Evolutionary conservation across 2,797 vertebrate genomes (phyloP).

Genomic region (Poeciliopsis gracilis): DNA sequence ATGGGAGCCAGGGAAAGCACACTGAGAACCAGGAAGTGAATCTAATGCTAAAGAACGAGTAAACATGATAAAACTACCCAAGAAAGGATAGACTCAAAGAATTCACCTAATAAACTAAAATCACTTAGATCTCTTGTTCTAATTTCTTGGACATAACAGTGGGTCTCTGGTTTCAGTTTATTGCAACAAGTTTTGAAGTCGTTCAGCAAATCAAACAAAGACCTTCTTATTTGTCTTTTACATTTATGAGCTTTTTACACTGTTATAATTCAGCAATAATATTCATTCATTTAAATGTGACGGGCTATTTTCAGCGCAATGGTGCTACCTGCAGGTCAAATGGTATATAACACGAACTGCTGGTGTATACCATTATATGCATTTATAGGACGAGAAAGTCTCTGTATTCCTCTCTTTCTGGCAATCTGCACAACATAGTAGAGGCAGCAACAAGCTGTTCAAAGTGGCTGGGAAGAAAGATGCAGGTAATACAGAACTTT

Average conservation of each 20-base stretch:
- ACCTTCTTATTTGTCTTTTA: background rate
- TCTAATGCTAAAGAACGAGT: too few relatives aligned
- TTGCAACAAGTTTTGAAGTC: background rate
- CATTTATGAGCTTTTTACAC: background rate
- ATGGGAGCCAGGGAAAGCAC: too few relatives aligned
- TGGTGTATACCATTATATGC: too few relatives aligned
- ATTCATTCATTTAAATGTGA: background rate
- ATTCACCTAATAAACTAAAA: too few relatives aligned
- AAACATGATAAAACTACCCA: too few relatives aligned
- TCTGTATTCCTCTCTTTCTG: background rate
- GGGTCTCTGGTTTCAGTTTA: background rate
- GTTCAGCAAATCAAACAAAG: background rate
- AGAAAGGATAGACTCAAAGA: too few relatives aligned
- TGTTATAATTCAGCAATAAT: background rate
- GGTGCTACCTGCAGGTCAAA: conserved; percentile 67
- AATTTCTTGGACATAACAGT: background rate
- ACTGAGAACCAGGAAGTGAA: too few relatives aligned
- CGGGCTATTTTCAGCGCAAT: conserved; percentile 27
- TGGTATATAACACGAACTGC: conserved; percentile 32
- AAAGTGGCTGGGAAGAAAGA: background rate
- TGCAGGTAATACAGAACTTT: background rate
- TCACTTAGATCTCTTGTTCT: background rate
- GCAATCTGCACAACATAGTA: background rate
- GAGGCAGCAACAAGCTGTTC: background rate
- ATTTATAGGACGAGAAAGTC: background rate